phyloP scores from a whole-genome alignment of 2,797 vertebrate genomes.

The Sternarchorhynchus goeldii region DNA sequence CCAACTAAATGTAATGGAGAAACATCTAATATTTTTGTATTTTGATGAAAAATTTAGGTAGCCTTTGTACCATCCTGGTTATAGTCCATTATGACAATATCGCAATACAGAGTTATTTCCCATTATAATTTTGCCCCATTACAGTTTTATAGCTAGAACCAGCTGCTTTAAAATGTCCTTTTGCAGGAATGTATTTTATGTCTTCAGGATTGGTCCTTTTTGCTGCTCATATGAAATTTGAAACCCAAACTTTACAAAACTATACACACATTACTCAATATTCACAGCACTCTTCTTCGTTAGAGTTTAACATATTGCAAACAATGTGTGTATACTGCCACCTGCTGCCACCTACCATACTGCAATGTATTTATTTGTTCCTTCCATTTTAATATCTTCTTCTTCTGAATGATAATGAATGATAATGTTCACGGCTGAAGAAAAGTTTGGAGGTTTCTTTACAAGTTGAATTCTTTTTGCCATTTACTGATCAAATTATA shows the following conservation, averaged over 20 bases:
- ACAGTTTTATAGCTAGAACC: conserved; percentile 42
- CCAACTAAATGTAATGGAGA: background rate
- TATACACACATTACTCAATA: background rate
- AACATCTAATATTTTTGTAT: background rate
- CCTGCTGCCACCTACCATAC: conserved; percentile 12
- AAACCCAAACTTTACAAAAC: too few relatives aligned
- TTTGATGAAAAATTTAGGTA: conserved; percentile 16
- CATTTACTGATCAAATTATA: too few relatives aligned
- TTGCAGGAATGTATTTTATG: too few relatives aligned
- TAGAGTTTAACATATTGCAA: background rate
- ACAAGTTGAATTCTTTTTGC: too few relatives aligned
- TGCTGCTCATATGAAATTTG: too few relatives aligned
- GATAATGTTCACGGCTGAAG: too few relatives aligned
- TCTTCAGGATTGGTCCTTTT: too few relatives aligned
- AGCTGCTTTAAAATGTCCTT: conserved; percentile 47
- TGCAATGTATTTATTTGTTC: background rate
- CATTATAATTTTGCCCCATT: conserved; percentile 7
- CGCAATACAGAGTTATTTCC: conserved; percentile 8
- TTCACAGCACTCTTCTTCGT: background rate
- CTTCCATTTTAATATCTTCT: background rate
- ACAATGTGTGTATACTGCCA: conserved; percentile 25
- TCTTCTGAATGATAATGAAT: background rate
- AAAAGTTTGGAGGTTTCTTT: too few relatives aligned
- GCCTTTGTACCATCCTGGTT: conserved; percentile 11
- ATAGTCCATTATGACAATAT: background rate